A percentile compares a stretch with the other conserved stretches of the same genome.
These are phyloP conservation scores for Sebastes minor DNA, from an alignment of 2,797 vertebrate genomes.

Conservation along the genomic window DNA sequence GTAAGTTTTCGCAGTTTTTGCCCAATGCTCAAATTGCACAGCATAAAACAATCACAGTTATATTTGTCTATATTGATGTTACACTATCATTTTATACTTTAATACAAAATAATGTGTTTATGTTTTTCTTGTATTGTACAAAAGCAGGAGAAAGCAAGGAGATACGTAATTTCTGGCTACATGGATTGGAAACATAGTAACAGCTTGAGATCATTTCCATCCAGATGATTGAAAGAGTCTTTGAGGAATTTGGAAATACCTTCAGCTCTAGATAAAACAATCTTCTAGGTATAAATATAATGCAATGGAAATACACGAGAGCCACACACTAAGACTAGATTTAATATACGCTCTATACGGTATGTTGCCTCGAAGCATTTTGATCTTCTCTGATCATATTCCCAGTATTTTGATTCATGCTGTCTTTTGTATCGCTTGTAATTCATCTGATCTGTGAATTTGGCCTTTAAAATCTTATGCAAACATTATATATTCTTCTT, in stretches of 20 bases:
- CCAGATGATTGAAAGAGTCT: background rate
- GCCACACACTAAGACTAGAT: background rate
- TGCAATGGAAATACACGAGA: background rate
- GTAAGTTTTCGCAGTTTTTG: too few species aligned
- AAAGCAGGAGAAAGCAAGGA: background rate
- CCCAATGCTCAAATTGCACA: background rate
- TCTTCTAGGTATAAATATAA: background rate
- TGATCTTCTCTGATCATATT: background rate
- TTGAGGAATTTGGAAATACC: background rate
- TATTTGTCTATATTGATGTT: background rate
- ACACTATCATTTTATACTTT: background rate
- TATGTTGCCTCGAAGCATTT: background rate
- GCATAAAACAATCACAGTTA: background rate
- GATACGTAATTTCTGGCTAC: background rate
- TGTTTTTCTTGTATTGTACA: background rate
- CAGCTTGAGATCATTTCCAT: background rate
- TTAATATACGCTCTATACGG: background rate
- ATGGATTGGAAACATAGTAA: background rate
- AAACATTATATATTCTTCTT: background rate
- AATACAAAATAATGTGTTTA: background rate
- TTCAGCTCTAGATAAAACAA: background rate
- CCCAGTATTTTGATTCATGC: background rate
- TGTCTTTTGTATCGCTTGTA: background rate
- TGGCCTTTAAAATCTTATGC: background rate
- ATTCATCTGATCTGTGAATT: background rate